Base-by-base conservation (phyloP, 1,140 invertebrate species). In the Musca domestica region DNA sequence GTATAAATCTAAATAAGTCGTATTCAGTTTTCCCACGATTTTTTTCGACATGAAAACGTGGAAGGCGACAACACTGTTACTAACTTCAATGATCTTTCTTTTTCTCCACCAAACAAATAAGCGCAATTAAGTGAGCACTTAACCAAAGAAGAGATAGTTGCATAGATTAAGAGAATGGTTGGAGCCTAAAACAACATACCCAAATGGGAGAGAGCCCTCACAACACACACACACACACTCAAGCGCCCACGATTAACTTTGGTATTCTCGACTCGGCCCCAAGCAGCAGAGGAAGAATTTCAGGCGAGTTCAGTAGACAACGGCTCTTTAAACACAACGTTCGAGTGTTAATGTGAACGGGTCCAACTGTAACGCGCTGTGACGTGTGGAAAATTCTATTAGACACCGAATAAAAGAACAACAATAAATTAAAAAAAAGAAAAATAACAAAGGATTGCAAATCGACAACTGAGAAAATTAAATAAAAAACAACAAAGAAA, bases 291-390 rank as follows among this genome's bases (percentile, higher is more conserved):
- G n/a, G 56, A 61, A 19, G 17, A 19, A 14, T 54, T 54, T 54
- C 23, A 23, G 52, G 34, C 12, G 34, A 27, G 52, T 61, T 61
- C 56, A 61, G 56, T 61, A 61, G 27, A 19, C 17, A 41, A 41
- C 27, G 56, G 17, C 56, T 61, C 56, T 61, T 61, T 61, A 61
- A 61, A 61, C 56, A 61, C 27, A 61, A 34, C 56, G 56, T 23
- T 61, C 34, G 19, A 61, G 56, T 34, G 30, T 27, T 19, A 51
- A 58, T 34, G 34, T 27, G 20, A 51, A 58, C 56, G 56, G 56
- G 56, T 61, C 56, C 34, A 34, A 7, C 14, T 6, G 10, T 10
- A 19, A 30, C 34, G 56, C 27, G 17, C 34, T 61, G 12, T 34
- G 27, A 61, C 27, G 27, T 61, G 56, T 61, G 56, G 56, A 61